These are phyloP conservation scores for Plumapathes pennacea DNA, from an alignment of 92 coral and sea anemone species.

Conservation along the genomic window DNA sequence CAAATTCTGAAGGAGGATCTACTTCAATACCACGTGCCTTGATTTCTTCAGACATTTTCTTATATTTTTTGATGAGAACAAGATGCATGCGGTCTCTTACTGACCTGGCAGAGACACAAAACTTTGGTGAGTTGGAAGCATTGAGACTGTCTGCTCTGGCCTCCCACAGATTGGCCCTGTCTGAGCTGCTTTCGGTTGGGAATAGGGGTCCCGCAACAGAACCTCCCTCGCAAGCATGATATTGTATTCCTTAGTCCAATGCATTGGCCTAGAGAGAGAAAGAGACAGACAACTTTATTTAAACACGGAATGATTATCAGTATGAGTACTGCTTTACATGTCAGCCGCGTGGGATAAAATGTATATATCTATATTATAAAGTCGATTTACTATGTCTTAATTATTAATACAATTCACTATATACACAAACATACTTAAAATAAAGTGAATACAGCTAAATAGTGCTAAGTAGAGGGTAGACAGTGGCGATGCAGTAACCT, in stretches of 20 bases:
- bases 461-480: too few relatives aligned
- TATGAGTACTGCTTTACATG: too few relatives aligned
- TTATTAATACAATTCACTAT: too few relatives aligned
- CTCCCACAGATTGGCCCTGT: constrained; percentile 25
- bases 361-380: too few relatives aligned
- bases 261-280: too few relatives aligned
- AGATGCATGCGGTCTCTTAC: constrained; percentile 29
- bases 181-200: constrained; percentile 27
- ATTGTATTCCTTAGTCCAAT: constrained; percentile 14
- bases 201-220: constrained; percentile 8
- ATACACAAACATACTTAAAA: too few relatives aligned
- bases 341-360: too few relatives aligned
- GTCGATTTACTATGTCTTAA: too few relatives aligned
- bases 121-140: constrained; percentile 9
- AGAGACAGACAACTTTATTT: too few relatives aligned
- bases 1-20: constrained; percentile 26
- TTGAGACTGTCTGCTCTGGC: constrained; percentile 9
- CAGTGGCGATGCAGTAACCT: too few relatives aligned
- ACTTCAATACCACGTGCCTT: constrained; percentile 37
- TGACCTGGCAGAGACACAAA: constrained; percentile 27
- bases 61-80: constrained; percentile 34
- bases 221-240: constrained; percentile 22
- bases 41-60: constrained; percentile 28
- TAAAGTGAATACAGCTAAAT: too few relatives aligned
- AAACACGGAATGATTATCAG: too few relatives aligned